Evolutionary conservation across 2,113 vertebrate genomes (phyloP), one percentile per base, ranked within the genome.

Genomic region (Arvicanthis niloticus): DNA sequence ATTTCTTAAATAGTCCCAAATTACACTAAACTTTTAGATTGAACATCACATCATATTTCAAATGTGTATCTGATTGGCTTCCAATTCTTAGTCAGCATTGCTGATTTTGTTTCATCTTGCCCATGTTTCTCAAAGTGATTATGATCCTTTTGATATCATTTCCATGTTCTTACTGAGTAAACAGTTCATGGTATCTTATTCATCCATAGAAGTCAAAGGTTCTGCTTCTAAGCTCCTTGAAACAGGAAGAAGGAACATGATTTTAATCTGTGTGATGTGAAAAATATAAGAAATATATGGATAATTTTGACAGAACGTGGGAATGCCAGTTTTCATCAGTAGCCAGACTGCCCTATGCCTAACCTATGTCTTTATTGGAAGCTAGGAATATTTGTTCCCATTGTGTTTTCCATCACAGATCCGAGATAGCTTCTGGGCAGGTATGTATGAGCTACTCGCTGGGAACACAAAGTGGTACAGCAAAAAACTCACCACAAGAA

Each of bases 11-110:
- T 40, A 53, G 31, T 73, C 75, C 93, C 78, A 94, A 97, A 89
- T 96, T 93, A 86, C 85, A 96, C 0, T 92, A 56, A 90, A 81
- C 88, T 89, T 95, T 95, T 88, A 86, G 73, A 97, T 67, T 90
- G 85, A 94, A 56, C 88, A 89, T 45, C 95, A 93, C 96, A 92
- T 93, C 94, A 91, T 94, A 96, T 92, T 97, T 97, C 92, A 96
- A 81, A 89, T 22, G 88, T 97, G 48, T 95, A 97, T 97, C 95
- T 98, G 96, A 97, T 95, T 95, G 87, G 94, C 95, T 97, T 87
- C 76, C 88, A 93, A 60, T 16, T 88, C 76, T 56, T 56, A 75
- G 78, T 93, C 84, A 92, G 90, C 80, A 97, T 93, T 68, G 2
- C 31, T 96, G 72, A 76, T 58, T 94, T 85, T 87, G 31, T 92